phyloP scores from a whole-genome alignment of 2,113 vertebrate species.

The Spea bombifrons region DNA sequence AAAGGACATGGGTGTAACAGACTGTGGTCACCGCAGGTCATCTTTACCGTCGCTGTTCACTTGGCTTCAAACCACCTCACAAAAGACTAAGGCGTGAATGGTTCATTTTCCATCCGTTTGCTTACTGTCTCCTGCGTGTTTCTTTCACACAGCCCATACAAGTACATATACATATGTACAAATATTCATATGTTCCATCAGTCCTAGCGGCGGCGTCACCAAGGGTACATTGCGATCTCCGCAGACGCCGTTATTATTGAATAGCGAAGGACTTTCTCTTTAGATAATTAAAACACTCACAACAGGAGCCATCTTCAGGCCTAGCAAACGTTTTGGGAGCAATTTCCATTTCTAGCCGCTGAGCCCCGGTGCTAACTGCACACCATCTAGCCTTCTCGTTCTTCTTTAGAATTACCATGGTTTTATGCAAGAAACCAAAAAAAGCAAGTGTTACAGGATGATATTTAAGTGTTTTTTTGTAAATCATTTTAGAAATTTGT shows the following conservation, averaged over 20 bases:
- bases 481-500: no score
- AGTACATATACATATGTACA: no score
- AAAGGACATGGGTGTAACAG: no score
- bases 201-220: constrained; percentile 65
- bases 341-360: no score
- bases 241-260: not conserved
- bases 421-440: no score
- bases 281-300: not conserved
- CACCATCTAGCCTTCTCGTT: no score
- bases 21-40: not conserved
- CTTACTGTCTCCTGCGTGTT: constrained; percentile 70
- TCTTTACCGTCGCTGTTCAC: not conserved
- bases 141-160: constrained; percentile 82
- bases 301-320: no score
- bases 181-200: constrained; percentile 57
- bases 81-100: constrained; percentile 28
- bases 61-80: constrained; percentile 16
- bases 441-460: no score
- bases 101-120: constrained; percentile 59
- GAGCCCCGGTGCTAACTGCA: no score
- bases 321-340: no score
- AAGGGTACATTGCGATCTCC: constrained; percentile 36
- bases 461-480: no score
- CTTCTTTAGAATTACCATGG: no score
- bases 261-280: not conserved